Percentiles rank a stretch among this genome's conserved stretches.
phyloP scores from a whole-genome alignment of 1,140 invertebrate genomes.

The Triops cancriformis region DNA sequence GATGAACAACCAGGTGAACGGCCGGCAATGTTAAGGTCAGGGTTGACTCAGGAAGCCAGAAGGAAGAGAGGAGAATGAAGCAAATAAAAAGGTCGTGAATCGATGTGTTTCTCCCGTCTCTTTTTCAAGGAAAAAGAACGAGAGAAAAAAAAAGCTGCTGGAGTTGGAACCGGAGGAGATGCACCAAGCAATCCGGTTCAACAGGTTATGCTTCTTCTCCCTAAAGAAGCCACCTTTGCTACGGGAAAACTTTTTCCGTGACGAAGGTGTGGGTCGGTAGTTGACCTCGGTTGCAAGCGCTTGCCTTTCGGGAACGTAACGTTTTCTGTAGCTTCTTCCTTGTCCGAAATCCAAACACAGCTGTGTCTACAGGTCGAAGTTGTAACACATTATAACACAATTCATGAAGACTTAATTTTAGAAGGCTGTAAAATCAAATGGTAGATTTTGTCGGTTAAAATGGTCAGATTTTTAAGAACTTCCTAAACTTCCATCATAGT shows the following conservation, averaged over 20 bases:
- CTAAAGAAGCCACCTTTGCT: not conserved
- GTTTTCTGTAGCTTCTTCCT: too few species aligned
- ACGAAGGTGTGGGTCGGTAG: not conserved
- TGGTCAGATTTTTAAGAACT: too few species aligned
- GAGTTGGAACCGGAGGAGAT: not conserved
- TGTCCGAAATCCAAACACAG: too few species aligned
- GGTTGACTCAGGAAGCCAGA: not conserved
- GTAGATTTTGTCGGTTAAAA: too few species aligned
- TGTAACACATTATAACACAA: too few species aligned
- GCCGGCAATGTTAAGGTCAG: not conserved
- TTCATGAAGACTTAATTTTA: too few species aligned
- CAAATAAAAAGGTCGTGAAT: not conserved
- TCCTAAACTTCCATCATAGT: too few species aligned
- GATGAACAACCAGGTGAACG: not conserved
- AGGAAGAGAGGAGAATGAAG: too few species aligned
- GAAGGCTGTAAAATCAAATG: too few species aligned
- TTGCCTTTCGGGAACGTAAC: too few species aligned
- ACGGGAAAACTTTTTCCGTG: not conserved
- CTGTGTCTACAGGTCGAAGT: too few species aligned
- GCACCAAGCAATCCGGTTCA: not conserved
- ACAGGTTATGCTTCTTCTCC: not conserved
- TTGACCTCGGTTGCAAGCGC: not conserved
- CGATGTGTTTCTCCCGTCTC: not conserved
- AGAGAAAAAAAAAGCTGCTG: not conserved
- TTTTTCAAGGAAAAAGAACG: not conserved